Conservation (phyloP, 2,113 vertebrate species). For the Isichthys henryi region DNA sequence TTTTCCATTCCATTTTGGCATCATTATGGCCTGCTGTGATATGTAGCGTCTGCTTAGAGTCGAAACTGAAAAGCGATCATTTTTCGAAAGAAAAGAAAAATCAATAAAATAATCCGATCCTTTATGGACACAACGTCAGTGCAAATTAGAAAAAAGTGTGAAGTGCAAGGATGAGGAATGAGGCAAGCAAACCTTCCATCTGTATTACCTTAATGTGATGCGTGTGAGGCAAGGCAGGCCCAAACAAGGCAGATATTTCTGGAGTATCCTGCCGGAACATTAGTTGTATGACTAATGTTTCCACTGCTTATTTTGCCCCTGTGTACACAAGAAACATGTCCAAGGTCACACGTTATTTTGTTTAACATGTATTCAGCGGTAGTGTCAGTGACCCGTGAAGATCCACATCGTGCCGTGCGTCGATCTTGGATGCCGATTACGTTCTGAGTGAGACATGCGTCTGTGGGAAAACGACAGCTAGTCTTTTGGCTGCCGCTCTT, state of each 20-base stretch:
- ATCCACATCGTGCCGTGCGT: background rate
- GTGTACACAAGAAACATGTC: background rate
- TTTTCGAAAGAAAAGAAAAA: background rate
- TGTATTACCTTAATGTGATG: background rate
- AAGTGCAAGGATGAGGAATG: background rate
- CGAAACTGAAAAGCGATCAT: background rate
- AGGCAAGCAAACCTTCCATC: background rate
- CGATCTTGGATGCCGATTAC: background rate
- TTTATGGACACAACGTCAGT: background rate
- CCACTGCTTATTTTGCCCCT: background rate
- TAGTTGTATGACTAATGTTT: conserved; percentile 9
- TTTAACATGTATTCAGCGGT: background rate
- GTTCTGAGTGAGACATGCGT: background rate
- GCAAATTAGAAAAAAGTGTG: background rate
- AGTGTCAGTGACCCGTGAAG: background rate
- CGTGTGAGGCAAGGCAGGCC: background rate
- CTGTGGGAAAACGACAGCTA: background rate
- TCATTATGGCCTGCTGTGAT: background rate
- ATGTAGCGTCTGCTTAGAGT: background rate
- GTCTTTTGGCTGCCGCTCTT: background rate
- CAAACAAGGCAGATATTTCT: background rate
- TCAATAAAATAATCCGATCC: background rate
- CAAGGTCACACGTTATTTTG: conserved; percentile 6
- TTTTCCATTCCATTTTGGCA: background rate
- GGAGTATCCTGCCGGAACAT: background rate